phyloP scores from a whole-genome alignment of 37 sponge, comb jelly and placozoan genomes.

The Ianthella basta region DNA sequence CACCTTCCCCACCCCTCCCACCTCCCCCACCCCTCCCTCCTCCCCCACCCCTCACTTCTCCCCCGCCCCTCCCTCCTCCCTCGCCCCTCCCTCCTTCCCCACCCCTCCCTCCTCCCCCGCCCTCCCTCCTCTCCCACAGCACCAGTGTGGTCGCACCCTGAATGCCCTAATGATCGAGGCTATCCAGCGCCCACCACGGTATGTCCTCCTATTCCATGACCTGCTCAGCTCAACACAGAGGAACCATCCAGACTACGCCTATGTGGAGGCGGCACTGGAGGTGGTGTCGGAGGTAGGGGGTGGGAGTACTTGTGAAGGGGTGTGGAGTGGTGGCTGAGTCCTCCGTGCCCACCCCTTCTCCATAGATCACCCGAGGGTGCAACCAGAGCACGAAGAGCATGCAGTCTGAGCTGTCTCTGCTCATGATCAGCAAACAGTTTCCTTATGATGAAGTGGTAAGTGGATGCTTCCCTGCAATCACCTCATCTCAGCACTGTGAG shows the following conservation, averaged over 20 bases:
- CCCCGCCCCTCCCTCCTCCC: too few relatives aligned
- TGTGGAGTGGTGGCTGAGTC: not conserved
- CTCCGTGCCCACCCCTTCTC: not conserved
- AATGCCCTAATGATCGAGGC: constrained; percentile 57
- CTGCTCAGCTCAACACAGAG: constrained; percentile 48
- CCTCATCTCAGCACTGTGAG: not conserved
- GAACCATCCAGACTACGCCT: not conserved
- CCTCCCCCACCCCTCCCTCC: too few relatives aligned
- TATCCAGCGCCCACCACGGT: constrained; percentile 72
- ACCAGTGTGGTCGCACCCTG: constrained; percentile 58
- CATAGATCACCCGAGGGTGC: constrained; percentile 68
- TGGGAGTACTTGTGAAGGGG: not conserved
- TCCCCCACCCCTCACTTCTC: too few relatives aligned
- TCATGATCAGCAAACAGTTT: constrained; percentile 63
- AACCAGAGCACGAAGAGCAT: constrained; percentile 71
- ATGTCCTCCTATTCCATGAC: constrained; percentile 79
- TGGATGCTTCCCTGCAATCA: not conserved
- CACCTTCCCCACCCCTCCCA: too few relatives aligned
- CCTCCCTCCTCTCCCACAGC: constrained; percentile 17
- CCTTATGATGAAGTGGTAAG: constrained; percentile 80
- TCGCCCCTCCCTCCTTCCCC: too few relatives aligned
- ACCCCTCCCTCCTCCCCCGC: too few relatives aligned
- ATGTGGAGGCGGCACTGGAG: constrained; percentile 57
- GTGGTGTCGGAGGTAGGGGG: constrained; percentile 68
- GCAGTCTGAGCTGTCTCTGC: constrained; percentile 79